Evolutionary conservation across 2,888 invertebrate species (phyloP).

Genomic region (Conus canariensis): DNA sequence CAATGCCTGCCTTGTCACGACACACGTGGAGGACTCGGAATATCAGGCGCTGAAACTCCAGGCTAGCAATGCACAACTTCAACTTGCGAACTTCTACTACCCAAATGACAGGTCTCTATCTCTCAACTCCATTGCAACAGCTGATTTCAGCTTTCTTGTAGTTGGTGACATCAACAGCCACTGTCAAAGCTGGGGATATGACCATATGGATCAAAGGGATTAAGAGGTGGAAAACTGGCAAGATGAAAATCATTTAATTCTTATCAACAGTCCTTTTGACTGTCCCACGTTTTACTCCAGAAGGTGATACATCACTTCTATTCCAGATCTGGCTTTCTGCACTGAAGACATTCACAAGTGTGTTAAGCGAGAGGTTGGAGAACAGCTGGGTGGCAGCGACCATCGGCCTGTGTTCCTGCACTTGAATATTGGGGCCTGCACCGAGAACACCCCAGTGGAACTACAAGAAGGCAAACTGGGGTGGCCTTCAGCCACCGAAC

Average conservation of each 20-base stretch:
- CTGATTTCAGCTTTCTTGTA: neutral
- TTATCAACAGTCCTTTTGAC: conserved; percentile 17
- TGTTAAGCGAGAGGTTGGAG: no score
- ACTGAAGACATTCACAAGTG: no score
- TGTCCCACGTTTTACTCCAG: no score
- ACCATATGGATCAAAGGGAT: conserved; percentile 12
- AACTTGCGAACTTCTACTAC: neutral
- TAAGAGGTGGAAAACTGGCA: conserved; percentile 41
- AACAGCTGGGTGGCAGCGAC: no score
- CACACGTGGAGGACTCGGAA: conserved; percentile 39
- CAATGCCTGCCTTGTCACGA: conserved; percentile 43
- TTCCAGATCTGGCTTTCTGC: no score
- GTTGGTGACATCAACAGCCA: conserved; percentile 32
- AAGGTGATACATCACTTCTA: no score
- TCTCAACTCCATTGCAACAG: neutral
- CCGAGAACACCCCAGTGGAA: no score
- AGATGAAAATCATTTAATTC: conserved; percentile 19
- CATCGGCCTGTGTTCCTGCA: no score
- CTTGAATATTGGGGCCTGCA: no score
- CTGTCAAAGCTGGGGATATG: conserved; percentile 39
- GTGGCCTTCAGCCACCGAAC: no score
- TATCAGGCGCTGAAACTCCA: conserved; percentile 5
- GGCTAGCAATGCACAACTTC: neutral
- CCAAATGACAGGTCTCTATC: neutral
- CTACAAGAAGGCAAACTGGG: no score